A percentile compares a stretch with the other conserved stretches of the same genome.
phyloP scores from a whole-genome alignment of 92 coral and sea anemone species.

The Epizoanthus rinbou region DNA sequence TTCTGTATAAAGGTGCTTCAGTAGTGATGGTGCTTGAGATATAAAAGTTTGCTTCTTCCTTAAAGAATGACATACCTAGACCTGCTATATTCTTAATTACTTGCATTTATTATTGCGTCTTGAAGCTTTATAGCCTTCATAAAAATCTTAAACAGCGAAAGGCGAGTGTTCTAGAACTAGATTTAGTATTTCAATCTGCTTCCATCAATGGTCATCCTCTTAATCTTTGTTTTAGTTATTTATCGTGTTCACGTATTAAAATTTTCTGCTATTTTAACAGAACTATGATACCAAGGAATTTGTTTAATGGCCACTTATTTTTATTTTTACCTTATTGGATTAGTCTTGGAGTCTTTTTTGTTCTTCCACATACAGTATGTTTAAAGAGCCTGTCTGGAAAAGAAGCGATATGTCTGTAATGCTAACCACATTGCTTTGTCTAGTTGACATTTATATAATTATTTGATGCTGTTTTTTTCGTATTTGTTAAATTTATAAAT shows the following conservation, averaged over 20 bases:
- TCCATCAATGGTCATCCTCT: neutral
- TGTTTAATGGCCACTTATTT: slow-evolving; percentile 27
- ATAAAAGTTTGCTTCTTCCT: neutral
- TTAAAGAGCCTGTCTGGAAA: slow-evolving; percentile 43
- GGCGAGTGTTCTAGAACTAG: neutral
- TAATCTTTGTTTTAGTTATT: neutral
- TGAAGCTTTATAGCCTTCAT: neutral
- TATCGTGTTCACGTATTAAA: slow-evolving; percentile 2
- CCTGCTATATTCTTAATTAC: slow-evolving; percentile 5
- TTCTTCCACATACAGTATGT: slow-evolving; percentile 17
- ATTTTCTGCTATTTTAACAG: slow-evolving; percentile 12
- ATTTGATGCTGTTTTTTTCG: neutral
- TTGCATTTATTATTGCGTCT: neutral
- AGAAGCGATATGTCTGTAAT: slow-evolving; percentile 39
- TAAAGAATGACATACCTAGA: slow-evolving; percentile 1
- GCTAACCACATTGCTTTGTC: slow-evolving; percentile 26
- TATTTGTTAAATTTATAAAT: neutral
- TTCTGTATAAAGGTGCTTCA: neutral
- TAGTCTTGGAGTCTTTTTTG: slow-evolving; percentile 17
- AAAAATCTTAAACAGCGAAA: neutral
- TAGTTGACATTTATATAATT: neutral
- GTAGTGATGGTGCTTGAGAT: neutral
- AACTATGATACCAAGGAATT: slow-evolving; percentile 13
- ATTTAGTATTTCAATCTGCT: neutral
- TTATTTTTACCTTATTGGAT: slow-evolving; percentile 35